Conservation (phyloP, 2,113 vertebrate species). For the Oryzias curvinotus region DNA sequence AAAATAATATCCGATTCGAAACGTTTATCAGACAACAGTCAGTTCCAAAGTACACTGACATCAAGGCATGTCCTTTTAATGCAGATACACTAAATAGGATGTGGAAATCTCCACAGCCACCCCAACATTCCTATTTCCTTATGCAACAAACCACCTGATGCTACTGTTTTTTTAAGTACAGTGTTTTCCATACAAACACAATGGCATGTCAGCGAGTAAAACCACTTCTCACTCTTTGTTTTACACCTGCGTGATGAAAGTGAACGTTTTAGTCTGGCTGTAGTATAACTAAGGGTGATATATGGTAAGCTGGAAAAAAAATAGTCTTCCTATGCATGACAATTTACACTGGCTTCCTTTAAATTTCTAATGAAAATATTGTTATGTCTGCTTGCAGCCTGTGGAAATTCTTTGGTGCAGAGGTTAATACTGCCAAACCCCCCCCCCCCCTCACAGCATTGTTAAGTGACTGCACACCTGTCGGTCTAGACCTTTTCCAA, state of each 20-base stretch:
- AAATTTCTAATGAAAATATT: constrained; percentile 4
- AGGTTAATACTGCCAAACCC: constrained; percentile 47
- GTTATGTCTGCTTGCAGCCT: not conserved
- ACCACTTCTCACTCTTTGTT: not conserved
- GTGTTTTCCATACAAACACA: constrained; percentile 6
- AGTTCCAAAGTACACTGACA: constrained; percentile 13
- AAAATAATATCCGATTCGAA: constrained; percentile 15
- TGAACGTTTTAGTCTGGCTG: constrained; percentile 6
- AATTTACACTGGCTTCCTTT: constrained; percentile 24
- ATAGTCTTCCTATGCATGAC: constrained; percentile 29
- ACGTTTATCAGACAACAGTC: constrained; percentile 5
- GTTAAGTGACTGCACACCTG: constrained; percentile 49
- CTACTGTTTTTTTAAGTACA: not conserved
- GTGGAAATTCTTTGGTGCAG: constrained; percentile 12
- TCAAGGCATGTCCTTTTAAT: constrained; percentile 6
- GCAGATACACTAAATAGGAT: not conserved
- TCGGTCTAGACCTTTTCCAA: constrained; percentile 42
- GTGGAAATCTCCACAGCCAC: not conserved
- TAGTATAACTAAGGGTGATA: constrained; percentile 15
- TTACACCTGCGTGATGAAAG: constrained; percentile 4
- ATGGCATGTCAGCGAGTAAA: not conserved
- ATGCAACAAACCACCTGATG: not conserved
- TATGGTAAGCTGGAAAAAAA: constrained; percentile 25
- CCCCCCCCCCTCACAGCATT: constrained; percentile 38
- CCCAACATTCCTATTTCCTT: not conserved